A percentile compares a stretch with the other conserved stretches of the same genome.
Conservation (phyloP, 2,888 invertebrate species). For the Ochlodes sylvanus region DNA sequence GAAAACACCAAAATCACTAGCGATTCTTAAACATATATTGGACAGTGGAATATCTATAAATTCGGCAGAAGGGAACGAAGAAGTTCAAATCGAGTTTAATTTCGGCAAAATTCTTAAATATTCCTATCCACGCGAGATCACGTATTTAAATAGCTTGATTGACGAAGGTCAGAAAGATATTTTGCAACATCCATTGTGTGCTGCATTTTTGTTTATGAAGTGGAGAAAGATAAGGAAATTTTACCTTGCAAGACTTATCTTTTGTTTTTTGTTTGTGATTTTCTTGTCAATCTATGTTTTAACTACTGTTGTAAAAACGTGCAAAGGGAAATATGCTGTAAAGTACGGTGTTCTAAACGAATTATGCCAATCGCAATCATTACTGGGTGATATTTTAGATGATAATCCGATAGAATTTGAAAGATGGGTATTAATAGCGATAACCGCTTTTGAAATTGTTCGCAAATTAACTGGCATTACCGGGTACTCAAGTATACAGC, state of each 20-base stretch:
- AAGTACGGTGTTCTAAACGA: slow-evolving; percentile 87
- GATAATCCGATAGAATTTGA: slow-evolving; percentile 92
- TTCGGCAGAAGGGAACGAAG: slow-evolving; percentile 90
- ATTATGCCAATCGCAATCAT: slow-evolving; percentile 89
- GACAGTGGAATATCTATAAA: slow-evolving; percentile 91
- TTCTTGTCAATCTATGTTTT: slow-evolving; percentile 92
- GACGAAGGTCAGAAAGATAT: slow-evolving; percentile 96
- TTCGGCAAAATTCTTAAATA: slow-evolving; percentile 92
- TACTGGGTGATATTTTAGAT: slow-evolving; percentile 89
- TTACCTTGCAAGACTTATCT: slow-evolving; percentile 91
- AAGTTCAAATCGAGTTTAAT: slow-evolving; percentile 92
- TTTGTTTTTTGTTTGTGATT: slow-evolving; percentile 91
- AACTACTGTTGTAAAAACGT: slow-evolving; percentile 90
- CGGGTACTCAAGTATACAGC: slow-evolving; percentile 90
- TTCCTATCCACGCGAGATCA: slow-evolving; percentile 93
- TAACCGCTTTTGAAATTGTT: slow-evolving; percentile 91
- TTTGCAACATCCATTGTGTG: slow-evolving; percentile 93
- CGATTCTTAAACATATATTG: slow-evolving; percentile 91
- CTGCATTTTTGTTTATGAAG: slow-evolving; percentile 94
- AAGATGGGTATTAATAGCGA: slow-evolving; percentile 91
- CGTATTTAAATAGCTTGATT: slow-evolving; percentile 93
- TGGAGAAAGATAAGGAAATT: slow-evolving; percentile 96
- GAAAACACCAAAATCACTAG: slow-evolving; percentile 93
- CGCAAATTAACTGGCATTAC: slow-evolving; percentile 92
- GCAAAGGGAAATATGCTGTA: slow-evolving; percentile 77